Evolutionary conservation across 2,113 vertebrate species (phyloP), one percentile per base, ranked within the genome.

Genomic region (Clupea harengus): DNA sequence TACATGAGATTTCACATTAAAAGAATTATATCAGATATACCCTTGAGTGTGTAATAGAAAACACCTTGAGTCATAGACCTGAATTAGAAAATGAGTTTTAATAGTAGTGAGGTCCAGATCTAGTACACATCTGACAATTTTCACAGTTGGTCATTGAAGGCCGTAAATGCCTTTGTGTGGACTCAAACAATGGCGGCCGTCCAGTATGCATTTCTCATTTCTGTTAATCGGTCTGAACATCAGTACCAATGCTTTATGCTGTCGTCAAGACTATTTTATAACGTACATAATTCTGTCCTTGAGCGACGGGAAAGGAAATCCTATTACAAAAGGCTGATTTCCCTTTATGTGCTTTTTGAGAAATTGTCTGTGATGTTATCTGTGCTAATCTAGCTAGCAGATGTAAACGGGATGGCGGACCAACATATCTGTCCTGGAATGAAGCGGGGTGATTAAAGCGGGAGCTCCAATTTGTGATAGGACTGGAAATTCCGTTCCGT

Each of bases 261-360:
- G 84, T 86, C 80, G 45, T 80, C 86, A 64, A 64, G 75, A 85
- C 67, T 50, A 78, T 83, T 88, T 89, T 89, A 89, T 83, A 83
- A 82, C 85, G 57, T 39, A 83, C 84, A 87, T 90, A 10, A 83
- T 88, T 85, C 85, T 89, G 83, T 87, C 87, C 86, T 87, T 84
- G 81, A 88, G 60, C 57, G 85, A 88, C 83, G 82, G 89, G 85
- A 89, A 85, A 75, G 85, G 28, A 88, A 90, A 88, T 89, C 84
- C 78, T 60, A 90, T 92, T 87, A 87, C 82, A 49, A 85, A 78
- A 60, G 11, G 18, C 85, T 85, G 64, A 86, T 93, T 89, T 91
- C 83, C 84, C 82, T 86, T 89, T 88, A 90, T 88, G 85, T 83
- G 83, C 72, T 64, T 39, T 67, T 72, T 85, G 72, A 82, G 81